Conservation (phyloP, 1,140 invertebrate species). For the Drosophila grimshawi region DNA sequence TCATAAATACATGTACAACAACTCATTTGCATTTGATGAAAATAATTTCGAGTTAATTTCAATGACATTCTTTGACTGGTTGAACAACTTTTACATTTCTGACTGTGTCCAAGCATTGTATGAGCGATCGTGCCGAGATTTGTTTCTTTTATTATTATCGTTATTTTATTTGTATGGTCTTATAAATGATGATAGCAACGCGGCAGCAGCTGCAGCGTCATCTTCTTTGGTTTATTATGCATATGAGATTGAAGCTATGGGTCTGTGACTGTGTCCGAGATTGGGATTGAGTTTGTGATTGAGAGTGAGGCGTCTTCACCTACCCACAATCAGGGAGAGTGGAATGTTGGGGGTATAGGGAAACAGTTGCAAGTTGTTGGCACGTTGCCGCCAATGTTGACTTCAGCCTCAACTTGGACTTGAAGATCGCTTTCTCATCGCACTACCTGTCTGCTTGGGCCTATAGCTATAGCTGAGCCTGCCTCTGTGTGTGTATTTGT, state of each 20-base stretch:
- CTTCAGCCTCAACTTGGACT: conserved; percentile 40
- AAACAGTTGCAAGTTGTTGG: conserved; percentile 62
- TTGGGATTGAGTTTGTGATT: conserved; percentile 39
- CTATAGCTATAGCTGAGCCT: conserved; percentile 24
- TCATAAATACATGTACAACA: conserved; percentile 7
- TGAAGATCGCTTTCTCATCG: conserved; percentile 55
- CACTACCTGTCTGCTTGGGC: background rate
- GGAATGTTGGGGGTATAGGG: background rate
- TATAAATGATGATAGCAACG: conserved; percentile 22
- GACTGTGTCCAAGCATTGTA: conserved; percentile 19
- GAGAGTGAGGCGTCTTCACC: conserved; percentile 32
- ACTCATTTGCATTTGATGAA: conserved; percentile 54
- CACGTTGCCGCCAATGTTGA: conserved; percentile 45
- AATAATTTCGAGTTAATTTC: conserved; percentile 29
- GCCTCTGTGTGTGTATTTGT: conserved; percentile 1
- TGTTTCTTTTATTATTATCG: background rate
- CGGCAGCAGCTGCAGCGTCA: conserved; percentile 38
- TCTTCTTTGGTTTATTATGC: conserved; percentile 63
- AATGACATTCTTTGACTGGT: conserved; percentile 72
- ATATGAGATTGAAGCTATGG: conserved; percentile 49
- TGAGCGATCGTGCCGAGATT: background rate
- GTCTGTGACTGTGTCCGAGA: conserved; percentile 39
- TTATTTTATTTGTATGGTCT: conserved; percentile 5
- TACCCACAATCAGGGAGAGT: conserved; percentile 44
- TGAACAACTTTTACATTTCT: conserved; percentile 75